Evolutionary conservation across 2,888 invertebrate species (phyloP), one percentile per base, ranked within the genome.

Genomic region (Drosophila antonietae): DNA sequence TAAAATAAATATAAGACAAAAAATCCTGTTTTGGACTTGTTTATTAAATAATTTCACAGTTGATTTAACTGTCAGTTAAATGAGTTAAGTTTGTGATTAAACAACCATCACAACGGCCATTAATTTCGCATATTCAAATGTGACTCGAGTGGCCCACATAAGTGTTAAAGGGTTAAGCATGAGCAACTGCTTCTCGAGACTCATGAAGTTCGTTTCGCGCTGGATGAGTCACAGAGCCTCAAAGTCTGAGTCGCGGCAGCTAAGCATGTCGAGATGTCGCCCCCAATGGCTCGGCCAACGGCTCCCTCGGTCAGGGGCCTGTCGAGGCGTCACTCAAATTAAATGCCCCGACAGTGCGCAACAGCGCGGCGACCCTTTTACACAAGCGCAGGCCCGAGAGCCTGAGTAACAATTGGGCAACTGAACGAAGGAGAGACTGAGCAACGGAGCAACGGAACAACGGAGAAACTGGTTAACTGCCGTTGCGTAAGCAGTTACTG

Each of bases 231-330:
- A 14, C 28, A 28, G 28, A 28, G 28, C 3, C 28, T 5, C 28
- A 28, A 4, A 28, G 28, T 28, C 28, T 28, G n/a, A 47, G 60
- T 52, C 20, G 52, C 46, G 57, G 53, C 74, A 79, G 43, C 74
- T 66, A 79, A 77, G 73, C 78, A 77, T 80, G 53, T 80, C 77
- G 78, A 69, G 64, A 70, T 74, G 66, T 64, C 53, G 53, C 60
- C 43, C 37, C 18, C 44, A 46, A 51, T 23, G 49, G 37, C 52
- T 9, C 44, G 63, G 63, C 64, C 73, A 57, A 15, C 23, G 61
- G 56, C 56, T 60, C 37, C 55, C 63, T 39, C 41, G 56, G 47
- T 41, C 66, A 74, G 77, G 59, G 81, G 77, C 77, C 73, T 68
- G 73, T 37, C 80, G 35, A 43, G 52, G 68, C 79, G 71, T 70